These are phyloP conservation scores for Gymnorhina tibicen DNA, from an alignment of 2,113 vertebrate genomes.

Conservation along the genomic window DNA sequence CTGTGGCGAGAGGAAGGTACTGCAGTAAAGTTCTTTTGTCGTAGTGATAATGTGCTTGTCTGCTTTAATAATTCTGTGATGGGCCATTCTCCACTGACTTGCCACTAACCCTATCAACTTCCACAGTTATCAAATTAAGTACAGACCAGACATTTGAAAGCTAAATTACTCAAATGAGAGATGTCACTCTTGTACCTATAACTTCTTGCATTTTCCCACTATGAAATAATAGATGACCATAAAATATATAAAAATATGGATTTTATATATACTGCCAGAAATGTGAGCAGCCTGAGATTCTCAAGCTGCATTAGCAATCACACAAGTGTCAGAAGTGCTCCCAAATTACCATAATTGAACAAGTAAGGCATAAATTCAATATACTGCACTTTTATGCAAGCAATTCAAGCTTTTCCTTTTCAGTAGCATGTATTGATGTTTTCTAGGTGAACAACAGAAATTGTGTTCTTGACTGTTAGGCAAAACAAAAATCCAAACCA, in stretches of 20 bases:
- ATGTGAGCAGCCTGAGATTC: not conserved
- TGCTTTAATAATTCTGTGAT: conserved; percentile 64
- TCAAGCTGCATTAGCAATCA: not conserved
- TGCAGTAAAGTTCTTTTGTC: conserved; percentile 56
- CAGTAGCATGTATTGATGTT: not conserved
- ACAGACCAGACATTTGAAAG: not conserved
- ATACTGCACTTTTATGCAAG: conserved; percentile 9
- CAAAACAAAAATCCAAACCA: not conserved
- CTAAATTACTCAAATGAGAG: not conserved
- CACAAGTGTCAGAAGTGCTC: not conserved
- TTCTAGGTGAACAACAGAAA: not conserved
- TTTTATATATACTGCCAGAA: not conserved
- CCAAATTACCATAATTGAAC: conserved; percentile 34
- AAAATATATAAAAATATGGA: not conserved
- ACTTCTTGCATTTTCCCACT: not conserved
- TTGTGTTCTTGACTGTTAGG: not conserved
- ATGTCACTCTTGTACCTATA: not conserved
- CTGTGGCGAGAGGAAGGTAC: conserved; percentile 99
- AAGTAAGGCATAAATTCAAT: conserved; percentile 11
- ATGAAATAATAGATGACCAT: not conserved
- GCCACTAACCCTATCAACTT: conserved; percentile 30
- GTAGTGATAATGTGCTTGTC: conserved; percentile 66
- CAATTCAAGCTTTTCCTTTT: not conserved
- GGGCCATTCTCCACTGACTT: conserved; percentile 51
- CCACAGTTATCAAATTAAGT: not conserved